Evolutionary conservation across 2,888 invertebrate species (phyloP).

Genomic region (Digitonthophagus gazella): DNA sequence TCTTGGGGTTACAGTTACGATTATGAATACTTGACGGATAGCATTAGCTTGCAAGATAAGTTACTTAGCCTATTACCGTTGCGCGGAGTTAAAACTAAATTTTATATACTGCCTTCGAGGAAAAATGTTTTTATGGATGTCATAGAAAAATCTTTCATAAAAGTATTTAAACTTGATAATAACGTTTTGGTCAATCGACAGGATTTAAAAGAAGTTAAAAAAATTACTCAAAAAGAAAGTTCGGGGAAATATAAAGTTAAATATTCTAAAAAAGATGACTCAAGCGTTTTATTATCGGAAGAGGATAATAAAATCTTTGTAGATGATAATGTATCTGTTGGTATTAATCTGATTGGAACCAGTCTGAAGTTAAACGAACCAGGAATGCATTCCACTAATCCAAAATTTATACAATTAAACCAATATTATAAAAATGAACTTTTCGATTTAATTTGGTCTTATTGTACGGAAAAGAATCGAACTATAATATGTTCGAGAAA

Average conservation of each 20-base stretch:
- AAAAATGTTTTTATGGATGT: conserved; percentile 16
- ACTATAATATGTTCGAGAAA: conserved; percentile 41
- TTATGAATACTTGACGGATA: conserved; percentile 23
- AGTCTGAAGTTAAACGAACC: conserved; percentile 22
- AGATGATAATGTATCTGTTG: conserved; percentile 8
- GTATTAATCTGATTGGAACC: conserved; percentile 19
- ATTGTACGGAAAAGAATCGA: conserved; percentile 39
- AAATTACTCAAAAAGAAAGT: conserved; percentile 18
- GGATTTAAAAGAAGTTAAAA: conserved; percentile 20
- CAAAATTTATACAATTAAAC: conserved; percentile 33
- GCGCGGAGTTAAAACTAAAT: conserved; percentile 18
- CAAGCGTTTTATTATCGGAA: conserved; percentile 18
- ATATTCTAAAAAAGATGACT: conserved; percentile 1
- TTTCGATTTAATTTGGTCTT: conserved; percentile 42
- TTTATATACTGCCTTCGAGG: conserved; percentile 17
- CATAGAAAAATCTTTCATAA: conserved; percentile 24
- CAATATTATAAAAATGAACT: conserved; percentile 34
- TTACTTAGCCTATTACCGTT: conserved; percentile 21
- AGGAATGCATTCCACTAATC: conserved; percentile 34
- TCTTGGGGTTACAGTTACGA: conserved; percentile 26
- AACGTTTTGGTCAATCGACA: conserved; percentile 23
- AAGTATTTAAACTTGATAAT: conserved; percentile 17
- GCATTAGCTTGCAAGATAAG: conserved; percentile 22
- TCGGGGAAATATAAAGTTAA: conserved; percentile 15
- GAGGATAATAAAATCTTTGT: conserved; percentile 16